phyloP scores from a whole-genome alignment of 1,140 invertebrate genomes.

The Portunus trituberculatus region DNA sequence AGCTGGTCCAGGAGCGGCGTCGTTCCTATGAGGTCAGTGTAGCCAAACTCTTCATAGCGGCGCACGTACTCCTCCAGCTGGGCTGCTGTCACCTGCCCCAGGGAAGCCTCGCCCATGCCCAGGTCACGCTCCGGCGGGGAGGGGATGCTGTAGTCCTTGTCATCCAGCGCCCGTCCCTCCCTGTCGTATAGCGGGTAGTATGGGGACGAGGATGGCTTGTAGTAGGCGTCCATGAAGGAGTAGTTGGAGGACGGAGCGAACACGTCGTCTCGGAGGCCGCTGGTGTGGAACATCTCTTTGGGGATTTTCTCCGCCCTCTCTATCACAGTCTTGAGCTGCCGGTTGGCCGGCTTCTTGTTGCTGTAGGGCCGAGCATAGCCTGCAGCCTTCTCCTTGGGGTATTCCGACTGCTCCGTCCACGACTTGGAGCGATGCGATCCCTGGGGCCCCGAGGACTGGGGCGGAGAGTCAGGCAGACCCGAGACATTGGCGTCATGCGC shows the following conservation, averaged over 20 bases:
- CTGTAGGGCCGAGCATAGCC: slow-evolving; percentile 85
- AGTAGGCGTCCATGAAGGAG: slow-evolving; percentile 76
- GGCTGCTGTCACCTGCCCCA: slow-evolving; percentile 76
- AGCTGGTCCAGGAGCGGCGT: slow-evolving; percentile 89
- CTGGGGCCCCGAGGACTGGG: slow-evolving; percentile 70
- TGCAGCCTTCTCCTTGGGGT: slow-evolving; percentile 86
- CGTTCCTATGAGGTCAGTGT: slow-evolving; percentile 83
- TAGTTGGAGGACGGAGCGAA: slow-evolving; percentile 81
- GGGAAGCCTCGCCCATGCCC: slow-evolving; percentile 71
- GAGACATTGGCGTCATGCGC: slow-evolving; percentile 68
- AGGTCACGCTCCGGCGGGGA: slow-evolving; percentile 88
- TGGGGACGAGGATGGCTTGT: slow-evolving; percentile 45
- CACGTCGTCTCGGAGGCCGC: slow-evolving; percentile 78
- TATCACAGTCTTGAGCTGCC: slow-evolving; percentile 88
- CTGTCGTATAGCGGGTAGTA: slow-evolving; percentile 82
- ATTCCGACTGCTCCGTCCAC: slow-evolving; percentile 88
- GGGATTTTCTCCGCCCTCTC: slow-evolving; percentile 88
- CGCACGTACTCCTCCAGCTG: slow-evolving; percentile 80
- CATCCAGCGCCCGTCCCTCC: slow-evolving; percentile 85
- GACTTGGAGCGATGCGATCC: slow-evolving; percentile 84
- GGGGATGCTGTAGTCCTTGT: slow-evolving; percentile 87
- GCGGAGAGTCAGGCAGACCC: slow-evolving; percentile 53
- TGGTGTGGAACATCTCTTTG: slow-evolving; percentile 81
- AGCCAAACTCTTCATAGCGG: slow-evolving; percentile 85
- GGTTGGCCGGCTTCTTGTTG: slow-evolving; percentile 84